phyloP scores from a whole-genome alignment of 2,797 vertebrate species.

The Bucorvus abyssinicus region DNA sequence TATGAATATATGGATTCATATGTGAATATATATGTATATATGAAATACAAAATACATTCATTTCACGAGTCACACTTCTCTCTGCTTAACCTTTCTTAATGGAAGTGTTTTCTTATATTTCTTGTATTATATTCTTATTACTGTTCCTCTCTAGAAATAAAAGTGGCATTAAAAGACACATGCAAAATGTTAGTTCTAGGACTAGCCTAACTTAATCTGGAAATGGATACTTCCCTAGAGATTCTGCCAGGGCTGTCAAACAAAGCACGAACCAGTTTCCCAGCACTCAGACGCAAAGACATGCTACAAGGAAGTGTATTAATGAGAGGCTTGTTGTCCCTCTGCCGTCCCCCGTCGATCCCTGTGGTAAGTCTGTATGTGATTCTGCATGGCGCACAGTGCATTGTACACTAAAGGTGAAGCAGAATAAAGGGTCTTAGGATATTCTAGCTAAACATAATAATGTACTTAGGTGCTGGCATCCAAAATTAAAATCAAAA shows the following conservation, averaged over 20 bases:
- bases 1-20: no score
- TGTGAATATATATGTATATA: not conserved
- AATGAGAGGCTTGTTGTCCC: not conserved
- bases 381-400: not conserved
- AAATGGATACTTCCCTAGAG: not conserved
- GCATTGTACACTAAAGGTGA: not conserved
- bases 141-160: not conserved
- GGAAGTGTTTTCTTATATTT: not conserved
- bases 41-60: not conserved
- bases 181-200: not conserved
- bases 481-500: not conserved
- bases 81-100: not conserved
- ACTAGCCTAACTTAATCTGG: not conserved
- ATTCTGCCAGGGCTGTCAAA: not conserved
- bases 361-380: not conserved
- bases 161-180: not conserved
- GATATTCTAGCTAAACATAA: not conserved
- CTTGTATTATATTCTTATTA: not conserved
- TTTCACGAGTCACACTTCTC: not conserved
- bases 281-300: not conserved
- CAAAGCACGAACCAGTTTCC: not conserved
- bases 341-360: fast-evolving
- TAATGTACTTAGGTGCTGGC: not conserved
- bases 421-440: not conserved
- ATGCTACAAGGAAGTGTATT: not conserved